A percentile compares a stretch with the other conserved stretches of the same genome.
These are phyloP conservation scores for Pinna nobilis DNA, from an alignment of 1,140 invertebrate genomes.

Conservation along the genomic window DNA sequence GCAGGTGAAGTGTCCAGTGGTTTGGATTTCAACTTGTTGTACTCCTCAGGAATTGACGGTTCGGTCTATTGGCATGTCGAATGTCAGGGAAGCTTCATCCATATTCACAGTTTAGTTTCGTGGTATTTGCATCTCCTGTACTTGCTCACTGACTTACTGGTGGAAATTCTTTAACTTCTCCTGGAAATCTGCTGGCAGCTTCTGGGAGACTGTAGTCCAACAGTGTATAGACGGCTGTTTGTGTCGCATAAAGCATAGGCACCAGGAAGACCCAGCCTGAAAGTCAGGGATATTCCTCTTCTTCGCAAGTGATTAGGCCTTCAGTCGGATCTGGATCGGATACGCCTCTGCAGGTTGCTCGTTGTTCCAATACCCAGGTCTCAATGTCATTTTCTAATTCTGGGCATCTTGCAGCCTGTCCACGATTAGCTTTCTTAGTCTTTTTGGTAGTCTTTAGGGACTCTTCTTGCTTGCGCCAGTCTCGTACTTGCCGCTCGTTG, in stretches of 20 bases:
- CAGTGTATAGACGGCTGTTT: conserved; percentile 5
- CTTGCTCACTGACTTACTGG: too few relatives aligned
- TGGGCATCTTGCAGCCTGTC: background rate
- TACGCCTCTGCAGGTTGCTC: background rate
- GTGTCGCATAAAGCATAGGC: conserved; percentile 30
- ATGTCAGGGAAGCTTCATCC: conserved; percentile 56
- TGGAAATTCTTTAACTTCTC: conserved; percentile 18
- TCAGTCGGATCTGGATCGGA: conserved; percentile 7
- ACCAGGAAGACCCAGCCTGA: conserved; percentile 17
- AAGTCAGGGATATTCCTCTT: conserved; percentile 5
- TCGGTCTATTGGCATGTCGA: conserved; percentile 46
- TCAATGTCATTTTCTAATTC: conserved; percentile 16
- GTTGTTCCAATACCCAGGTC: background rate
- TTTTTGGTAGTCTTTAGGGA: conserved; percentile 15
- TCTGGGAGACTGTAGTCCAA: conserved; percentile 17
- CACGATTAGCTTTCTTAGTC: background rate
- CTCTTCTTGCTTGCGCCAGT: conserved; percentile 24
- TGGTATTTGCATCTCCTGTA: too few relatives aligned
- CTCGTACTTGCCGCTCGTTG: conserved; percentile 16
- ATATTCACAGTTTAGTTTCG: conserved; percentile 40
- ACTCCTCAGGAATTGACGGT: conserved; percentile 42
- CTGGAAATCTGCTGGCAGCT: conserved; percentile 24
- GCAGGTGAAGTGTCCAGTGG: conserved; percentile 56
- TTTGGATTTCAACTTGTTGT: conserved; percentile 39
- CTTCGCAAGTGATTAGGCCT: background rate